Percentiles rank a stretch among this genome's conserved stretches.
Evolutionary conservation across 2,888 invertebrate species (phyloP).

Genomic region (Pelosia muscerda): DNA sequence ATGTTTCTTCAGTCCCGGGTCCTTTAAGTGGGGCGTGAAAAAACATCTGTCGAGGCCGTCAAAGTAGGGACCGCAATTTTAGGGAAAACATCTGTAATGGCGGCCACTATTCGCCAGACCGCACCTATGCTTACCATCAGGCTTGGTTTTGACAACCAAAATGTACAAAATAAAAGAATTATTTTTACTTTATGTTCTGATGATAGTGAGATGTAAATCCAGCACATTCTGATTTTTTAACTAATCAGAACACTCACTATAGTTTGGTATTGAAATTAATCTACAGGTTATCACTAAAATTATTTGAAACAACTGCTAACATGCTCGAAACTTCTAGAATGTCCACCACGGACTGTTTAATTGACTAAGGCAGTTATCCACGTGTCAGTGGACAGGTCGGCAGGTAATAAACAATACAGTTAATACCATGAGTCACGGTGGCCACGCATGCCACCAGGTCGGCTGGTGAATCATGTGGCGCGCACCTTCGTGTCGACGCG

Average conservation of each 20-base stretch:
- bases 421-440: conserved; percentile 48
- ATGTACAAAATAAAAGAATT: too few relatives aligned
- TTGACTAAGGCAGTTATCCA: conserved; percentile 10
- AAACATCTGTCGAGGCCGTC: too few relatives aligned
- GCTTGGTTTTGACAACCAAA: too few relatives aligned
- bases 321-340: not conserved
- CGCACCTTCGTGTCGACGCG: conserved; percentile 23
- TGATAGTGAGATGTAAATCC: not conserved
- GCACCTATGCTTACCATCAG: too few relatives aligned
- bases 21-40: too few relatives aligned
- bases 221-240: not conserved
- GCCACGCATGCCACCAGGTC: conserved; percentile 26
- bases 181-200: too few relatives aligned
- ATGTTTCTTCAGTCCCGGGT: too few relatives aligned
- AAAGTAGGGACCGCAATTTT: too few relatives aligned
- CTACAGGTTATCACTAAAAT: not conserved
- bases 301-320: not conserved
- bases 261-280: too few relatives aligned
- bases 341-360: conserved; percentile 5
- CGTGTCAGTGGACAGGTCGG: conserved; percentile 26
- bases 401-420: conserved; percentile 41
- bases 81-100: too few relatives aligned
- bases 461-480: conserved; percentile 42
- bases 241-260: not conserved
- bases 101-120: too few relatives aligned